These are phyloP conservation scores for Venturia canescens DNA, from an alignment of 1,140 invertebrate genomes.

Conservation along the genomic window DNA sequence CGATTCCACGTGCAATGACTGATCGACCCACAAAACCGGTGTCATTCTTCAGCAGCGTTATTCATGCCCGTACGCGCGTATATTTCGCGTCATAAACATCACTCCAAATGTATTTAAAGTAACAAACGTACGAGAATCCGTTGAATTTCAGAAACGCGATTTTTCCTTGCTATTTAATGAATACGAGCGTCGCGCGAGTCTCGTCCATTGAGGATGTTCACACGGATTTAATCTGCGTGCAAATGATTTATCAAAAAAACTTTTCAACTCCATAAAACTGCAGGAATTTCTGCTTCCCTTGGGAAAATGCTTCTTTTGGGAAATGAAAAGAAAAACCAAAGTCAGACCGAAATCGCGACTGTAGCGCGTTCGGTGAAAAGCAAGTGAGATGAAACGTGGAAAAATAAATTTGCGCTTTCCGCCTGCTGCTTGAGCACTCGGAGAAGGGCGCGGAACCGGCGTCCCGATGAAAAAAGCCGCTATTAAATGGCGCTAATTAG, in stretches of 20 bases:
- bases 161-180: no score
- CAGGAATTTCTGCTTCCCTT: no score
- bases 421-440: not conserved
- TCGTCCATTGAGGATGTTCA: no score
- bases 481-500: slow-evolving; percentile 44
- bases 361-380: not conserved
- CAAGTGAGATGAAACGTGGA: slow-evolving; percentile 1
- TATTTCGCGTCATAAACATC: no score
- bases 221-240: no score
- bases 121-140: no score
- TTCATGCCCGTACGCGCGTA: no score
- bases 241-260: no score
- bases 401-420: slow-evolving; percentile 33
- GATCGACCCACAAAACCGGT: not conserved
- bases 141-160: no score
- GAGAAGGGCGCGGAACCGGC: not conserved
- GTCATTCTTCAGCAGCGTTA: no score
- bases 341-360: not conserved
- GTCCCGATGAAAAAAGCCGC: slow-evolving; percentile 29
- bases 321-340: not conserved
- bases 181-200: no score
- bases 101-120: not conserved
- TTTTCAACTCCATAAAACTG: no score
- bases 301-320: not conserved
- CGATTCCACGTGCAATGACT: not conserved